Evolutionary conservation across 2,113 vertebrate genomes (phyloP).

Genomic region (Amazona guildingii): DNA sequence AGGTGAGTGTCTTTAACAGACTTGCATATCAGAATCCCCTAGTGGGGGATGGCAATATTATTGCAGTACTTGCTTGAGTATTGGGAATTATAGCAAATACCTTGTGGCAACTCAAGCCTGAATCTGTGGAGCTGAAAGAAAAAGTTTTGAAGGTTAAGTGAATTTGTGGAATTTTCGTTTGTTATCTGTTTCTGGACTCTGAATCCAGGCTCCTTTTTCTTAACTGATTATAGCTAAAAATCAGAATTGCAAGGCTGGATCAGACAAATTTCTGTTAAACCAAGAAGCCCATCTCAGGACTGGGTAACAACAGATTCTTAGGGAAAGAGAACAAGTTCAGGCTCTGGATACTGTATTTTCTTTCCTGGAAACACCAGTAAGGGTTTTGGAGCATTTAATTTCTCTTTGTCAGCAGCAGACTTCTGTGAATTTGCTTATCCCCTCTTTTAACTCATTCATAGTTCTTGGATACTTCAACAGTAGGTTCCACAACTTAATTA

Average conservation of each 20-base stretch:
- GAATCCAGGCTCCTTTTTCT: background rate
- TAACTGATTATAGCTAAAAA: background rate
- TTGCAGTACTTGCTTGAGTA: background rate
- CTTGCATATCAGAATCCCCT: background rate
- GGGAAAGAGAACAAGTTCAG: background rate
- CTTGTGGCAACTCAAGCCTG: background rate
- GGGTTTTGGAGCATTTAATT: background rate
- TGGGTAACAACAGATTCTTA: background rate
- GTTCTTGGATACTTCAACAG: background rate
- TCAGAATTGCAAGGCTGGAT: background rate
- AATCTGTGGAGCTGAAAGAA: background rate
- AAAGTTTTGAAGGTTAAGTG: background rate
- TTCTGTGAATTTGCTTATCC: background rate
- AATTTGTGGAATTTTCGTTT: background rate
- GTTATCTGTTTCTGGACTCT: background rate
- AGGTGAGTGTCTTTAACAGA: background rate
- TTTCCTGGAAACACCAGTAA: background rate
- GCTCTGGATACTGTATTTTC: background rate
- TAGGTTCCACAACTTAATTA: background rate
- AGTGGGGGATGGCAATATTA: background rate
- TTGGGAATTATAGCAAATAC: background rate
- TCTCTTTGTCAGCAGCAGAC: background rate
- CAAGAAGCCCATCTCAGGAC: background rate
- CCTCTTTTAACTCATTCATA: background rate
- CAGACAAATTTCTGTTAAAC: background rate